Evolutionary conservation across 1,140 invertebrate species (phyloP).

Genomic region (Thaumetopoea pityocampa): DNA sequence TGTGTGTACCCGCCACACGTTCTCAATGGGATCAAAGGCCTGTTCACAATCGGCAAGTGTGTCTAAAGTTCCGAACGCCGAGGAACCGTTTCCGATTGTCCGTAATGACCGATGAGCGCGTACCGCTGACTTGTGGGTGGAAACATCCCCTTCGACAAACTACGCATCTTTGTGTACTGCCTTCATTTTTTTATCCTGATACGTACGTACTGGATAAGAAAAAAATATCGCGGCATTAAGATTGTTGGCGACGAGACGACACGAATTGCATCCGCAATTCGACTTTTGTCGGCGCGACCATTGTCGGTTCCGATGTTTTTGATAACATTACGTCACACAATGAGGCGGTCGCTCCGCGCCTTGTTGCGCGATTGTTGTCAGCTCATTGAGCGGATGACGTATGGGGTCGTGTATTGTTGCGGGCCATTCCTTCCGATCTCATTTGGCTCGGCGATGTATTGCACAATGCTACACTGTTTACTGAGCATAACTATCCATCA

Average conservation of each 20-base stretch:
- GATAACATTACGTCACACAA: conserved; percentile 72
- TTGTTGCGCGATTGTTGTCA: conserved; percentile 68
- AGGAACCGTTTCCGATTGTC: conserved; percentile 68
- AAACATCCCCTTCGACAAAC: conserved; percentile 67
- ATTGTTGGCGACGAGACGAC: conserved; percentile 58
- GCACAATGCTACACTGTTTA: conserved; percentile 39
- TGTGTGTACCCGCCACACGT: conserved; percentile 47
- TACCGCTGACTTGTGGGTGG: conserved; percentile 61
- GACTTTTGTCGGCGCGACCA: conserved; percentile 63
- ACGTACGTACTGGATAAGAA: conserved; percentile 45
- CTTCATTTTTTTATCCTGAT: too few relatives aligned
- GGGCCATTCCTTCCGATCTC: conserved; percentile 54
- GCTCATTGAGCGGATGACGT: conserved; percentile 67
- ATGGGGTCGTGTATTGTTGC: conserved; percentile 39
- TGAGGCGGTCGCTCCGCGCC: conserved; percentile 45
- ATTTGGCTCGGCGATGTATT: conserved; percentile 44
- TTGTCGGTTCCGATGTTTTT: conserved; percentile 68
- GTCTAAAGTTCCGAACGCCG: conserved; percentile 61
- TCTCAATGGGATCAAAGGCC: conserved; percentile 23
- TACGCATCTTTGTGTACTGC: conserved; percentile 41
- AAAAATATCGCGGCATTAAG: conserved; percentile 49
- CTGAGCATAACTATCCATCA: conserved; percentile 33
- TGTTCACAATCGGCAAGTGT: conserved; percentile 38
- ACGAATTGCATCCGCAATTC: conserved; percentile 73
- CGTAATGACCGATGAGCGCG: conserved; percentile 61